phyloP scores from a whole-genome alignment of 2,113 vertebrate species.

The Tautogolabrus adspersus region DNA sequence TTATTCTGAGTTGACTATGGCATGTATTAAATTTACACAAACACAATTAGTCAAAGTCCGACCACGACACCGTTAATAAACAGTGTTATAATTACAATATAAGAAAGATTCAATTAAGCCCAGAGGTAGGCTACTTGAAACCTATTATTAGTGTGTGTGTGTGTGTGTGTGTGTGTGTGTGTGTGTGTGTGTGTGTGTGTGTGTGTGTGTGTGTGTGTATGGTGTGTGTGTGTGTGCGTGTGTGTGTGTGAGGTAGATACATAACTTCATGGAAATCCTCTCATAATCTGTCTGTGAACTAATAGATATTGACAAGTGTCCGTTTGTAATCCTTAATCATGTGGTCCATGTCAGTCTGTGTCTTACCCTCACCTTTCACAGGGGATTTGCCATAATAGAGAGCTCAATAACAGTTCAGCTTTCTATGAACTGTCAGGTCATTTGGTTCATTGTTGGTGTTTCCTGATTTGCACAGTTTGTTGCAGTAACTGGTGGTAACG shows the following conservation, averaged over 20 bases:
- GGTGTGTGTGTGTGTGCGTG: too few species aligned
- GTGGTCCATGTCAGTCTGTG: constrained; percentile 57
- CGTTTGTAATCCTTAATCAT: constrained; percentile 77
- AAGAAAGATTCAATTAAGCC: not conserved
- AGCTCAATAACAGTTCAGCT: constrained; percentile 29
- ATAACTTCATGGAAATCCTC: constrained; percentile 75
- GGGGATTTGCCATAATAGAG: constrained; percentile 51
- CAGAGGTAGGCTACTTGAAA: not conserved
- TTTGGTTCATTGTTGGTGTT: not conserved
- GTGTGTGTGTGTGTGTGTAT: not conserved
- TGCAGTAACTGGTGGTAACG: not conserved
- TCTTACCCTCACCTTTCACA: constrained; percentile 56
- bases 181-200: not conserved
- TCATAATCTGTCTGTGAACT: constrained; percentile 82
- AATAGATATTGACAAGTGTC: constrained; percentile 74
- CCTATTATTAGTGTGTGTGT: not conserved
- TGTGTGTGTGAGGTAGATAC: constrained; percentile 15
- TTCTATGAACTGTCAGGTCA: constrained; percentile 10
- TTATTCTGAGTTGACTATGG: not conserved
- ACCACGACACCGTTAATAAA: not conserved
- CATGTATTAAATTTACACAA: not conserved
- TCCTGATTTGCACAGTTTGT: constrained; percentile 18
- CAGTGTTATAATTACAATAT: not conserved
- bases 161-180: not conserved
- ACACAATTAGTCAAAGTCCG: not conserved